Conservation (phyloP, 2,888 invertebrate genomes). For the Erynnis tages region DNA sequence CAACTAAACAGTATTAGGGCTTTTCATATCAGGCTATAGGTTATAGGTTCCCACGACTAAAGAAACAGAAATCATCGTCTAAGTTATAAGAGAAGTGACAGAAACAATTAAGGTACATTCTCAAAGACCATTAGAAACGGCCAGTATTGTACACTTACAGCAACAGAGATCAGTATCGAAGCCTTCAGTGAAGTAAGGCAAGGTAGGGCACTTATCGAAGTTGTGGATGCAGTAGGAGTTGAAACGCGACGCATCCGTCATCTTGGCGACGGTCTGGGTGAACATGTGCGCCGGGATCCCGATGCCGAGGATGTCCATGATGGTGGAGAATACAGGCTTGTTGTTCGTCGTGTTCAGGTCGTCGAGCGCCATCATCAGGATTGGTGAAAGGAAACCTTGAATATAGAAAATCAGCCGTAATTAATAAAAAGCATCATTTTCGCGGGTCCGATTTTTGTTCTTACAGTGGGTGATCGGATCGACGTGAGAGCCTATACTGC, state of each 20-base stretch:
- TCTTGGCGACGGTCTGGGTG: constrained; percentile 24
- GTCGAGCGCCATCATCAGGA: constrained; percentile 27
- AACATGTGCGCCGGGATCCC: constrained; percentile 28
- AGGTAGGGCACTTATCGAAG: constrained; percentile 8
- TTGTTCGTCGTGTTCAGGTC: constrained; percentile 14
- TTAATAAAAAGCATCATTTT: no score
- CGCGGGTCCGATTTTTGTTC: no score
- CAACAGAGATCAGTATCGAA: constrained; percentile 15
- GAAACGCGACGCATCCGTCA: constrained; percentile 29
- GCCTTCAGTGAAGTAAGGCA: constrained; percentile 16
- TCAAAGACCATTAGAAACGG: neutral
- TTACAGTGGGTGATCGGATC: no score
- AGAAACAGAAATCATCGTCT: no score
- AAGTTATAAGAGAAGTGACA: no score
- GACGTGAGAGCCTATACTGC: no score
- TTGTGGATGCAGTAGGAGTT: constrained; percentile 34
- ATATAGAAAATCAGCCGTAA: no score
- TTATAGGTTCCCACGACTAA: no score
- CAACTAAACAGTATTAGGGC: no score
- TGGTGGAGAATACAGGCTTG: neutral
- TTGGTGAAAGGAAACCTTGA: constrained; percentile 29
- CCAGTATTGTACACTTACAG: neutral
- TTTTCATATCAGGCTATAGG: no score
- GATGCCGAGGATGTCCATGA: constrained; percentile 23
- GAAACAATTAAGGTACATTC: neutral